These are phyloP conservation scores for Mayetiola destructor DNA, from an alignment of 2,888 invertebrate species.

Conservation along the genomic window DNA sequence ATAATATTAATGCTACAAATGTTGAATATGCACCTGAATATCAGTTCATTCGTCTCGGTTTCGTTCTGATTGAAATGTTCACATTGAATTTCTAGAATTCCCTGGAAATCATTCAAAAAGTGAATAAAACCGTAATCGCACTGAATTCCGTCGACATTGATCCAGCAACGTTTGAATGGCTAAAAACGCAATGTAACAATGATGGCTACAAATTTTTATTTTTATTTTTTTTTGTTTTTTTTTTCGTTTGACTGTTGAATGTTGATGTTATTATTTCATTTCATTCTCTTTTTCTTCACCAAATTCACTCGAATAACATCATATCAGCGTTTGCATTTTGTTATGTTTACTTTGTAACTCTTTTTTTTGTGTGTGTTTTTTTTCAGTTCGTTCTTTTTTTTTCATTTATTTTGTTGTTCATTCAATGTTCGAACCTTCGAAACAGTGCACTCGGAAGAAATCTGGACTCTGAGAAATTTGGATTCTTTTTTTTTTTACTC, in stretches of 20 bases:
- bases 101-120: background rate
- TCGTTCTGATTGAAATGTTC: background rate
- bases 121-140: background rate
- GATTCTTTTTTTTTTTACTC: background rate
- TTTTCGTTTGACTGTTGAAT: too few relatives aligned
- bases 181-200: background rate
- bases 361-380: background rate
- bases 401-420: background rate
- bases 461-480: too few relatives aligned
- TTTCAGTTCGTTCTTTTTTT: background rate
- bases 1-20: too few relatives aligned
- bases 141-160: background rate
- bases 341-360: background rate
- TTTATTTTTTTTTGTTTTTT: background rate
- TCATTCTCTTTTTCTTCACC: background rate
- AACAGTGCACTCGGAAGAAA: too few relatives aligned
- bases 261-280: slow-evolving; percentile 4
- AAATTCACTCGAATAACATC: background rate
- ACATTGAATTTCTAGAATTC: background rate
- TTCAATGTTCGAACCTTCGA: slow-evolving; percentile 1
- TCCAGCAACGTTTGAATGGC: background rate
- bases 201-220: background rate
- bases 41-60: background rate
- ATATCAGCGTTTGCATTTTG: background rate
- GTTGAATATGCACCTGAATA: slow-evolving; percentile 5